Base-by-base conservation (phyloP, 2,113 vertebrate species). In the Uropsilus gracilis region DNA sequence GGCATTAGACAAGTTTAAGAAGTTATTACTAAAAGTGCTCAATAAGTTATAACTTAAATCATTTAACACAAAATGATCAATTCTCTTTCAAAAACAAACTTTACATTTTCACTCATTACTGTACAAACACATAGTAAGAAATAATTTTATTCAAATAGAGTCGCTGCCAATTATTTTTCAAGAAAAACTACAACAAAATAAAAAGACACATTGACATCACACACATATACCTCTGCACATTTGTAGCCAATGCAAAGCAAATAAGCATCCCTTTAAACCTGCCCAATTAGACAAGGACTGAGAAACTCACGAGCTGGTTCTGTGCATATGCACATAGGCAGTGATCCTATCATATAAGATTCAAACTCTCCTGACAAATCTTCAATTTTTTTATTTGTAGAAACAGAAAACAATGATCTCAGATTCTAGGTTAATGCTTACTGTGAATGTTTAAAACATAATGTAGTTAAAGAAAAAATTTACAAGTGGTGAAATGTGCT, bases 1-100 rank as follows among this genome's bases (percentile, higher is more conserved):
- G 98, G 98, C 98, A 99, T 98, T 97, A 98, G 97, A 97, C 97
- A 89, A 95, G 94, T 98, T 98, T 92, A 96, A 97, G 90, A 96
- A 96, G 96, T 97, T 97, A 99, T 98, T 98, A 98, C 98, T 98
- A 98, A 99, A 99, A 99, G 99, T 99, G 99, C 99, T 99, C 98
- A 99, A 98, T 98, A 98, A 98, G 98, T 98, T 98, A 96, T 93
- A 99, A 98, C 97, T 98, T 98, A 98, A 90, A 91, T 97, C 97
- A 97, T 97, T 98, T 95, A 98, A 97, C n/a, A 91, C 93, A 97
- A 97, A 98, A 96, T 88, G 96, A 92, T 95, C 80, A 91, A 92
- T 53, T 87, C 95, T 96, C 94, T 95, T 90, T 89, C 94, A 94
- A 96, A 89, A 97, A 98, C 97, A 97, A 83, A 61, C 80, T 97